Evolutionary conservation across 2,888 invertebrate genomes (phyloP).

Genomic region (Coleophora flavipennella): DNA sequence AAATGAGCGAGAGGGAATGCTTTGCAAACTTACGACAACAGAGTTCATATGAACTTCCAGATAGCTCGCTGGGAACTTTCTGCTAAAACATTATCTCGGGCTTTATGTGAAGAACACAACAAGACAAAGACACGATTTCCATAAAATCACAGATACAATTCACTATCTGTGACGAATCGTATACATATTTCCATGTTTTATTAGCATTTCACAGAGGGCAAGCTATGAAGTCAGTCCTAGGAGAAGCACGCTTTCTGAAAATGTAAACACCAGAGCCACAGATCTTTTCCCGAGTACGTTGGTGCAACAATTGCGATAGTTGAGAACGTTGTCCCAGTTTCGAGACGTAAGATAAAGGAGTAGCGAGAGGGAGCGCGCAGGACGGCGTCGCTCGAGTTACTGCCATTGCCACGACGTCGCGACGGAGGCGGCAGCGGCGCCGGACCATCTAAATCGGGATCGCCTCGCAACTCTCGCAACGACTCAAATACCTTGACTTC

Average conservation of each 20-base stretch:
- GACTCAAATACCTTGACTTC: constrained; percentile 73
- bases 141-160: constrained; percentile 13
- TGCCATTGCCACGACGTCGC: constrained; percentile 44
- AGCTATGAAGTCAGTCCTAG: too few species aligned
- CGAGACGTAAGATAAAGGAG: constrained; percentile 30
- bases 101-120: constrained; percentile 11
- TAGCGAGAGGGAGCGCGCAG: constrained; percentile 53
- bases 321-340: constrained; percentile 34
- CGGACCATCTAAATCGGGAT: constrained; percentile 72
- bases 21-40: constrained; percentile 28
- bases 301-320: constrained; percentile 30
- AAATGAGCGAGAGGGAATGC: constrained; percentile 22
- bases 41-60: constrained; percentile 25
- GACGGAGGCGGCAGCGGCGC: constrained; percentile 61
- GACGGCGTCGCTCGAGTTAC: constrained; percentile 65
- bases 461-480: constrained; percentile 67
- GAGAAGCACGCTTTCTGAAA: constrained; percentile 6
- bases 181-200: constrained; percentile 22
- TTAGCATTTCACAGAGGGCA: constrained; percentile 17
- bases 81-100: constrained; percentile 11
- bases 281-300: constrained; percentile 17
- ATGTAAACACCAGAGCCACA: constrained; percentile 18
- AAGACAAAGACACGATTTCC: constrained; percentile 11
- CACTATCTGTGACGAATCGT: constrained; percentile 14
- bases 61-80: constrained; percentile 18